Conservation (phyloP, 2,797 vertebrate genomes). For the Phoxinus dragarum region DNA sequence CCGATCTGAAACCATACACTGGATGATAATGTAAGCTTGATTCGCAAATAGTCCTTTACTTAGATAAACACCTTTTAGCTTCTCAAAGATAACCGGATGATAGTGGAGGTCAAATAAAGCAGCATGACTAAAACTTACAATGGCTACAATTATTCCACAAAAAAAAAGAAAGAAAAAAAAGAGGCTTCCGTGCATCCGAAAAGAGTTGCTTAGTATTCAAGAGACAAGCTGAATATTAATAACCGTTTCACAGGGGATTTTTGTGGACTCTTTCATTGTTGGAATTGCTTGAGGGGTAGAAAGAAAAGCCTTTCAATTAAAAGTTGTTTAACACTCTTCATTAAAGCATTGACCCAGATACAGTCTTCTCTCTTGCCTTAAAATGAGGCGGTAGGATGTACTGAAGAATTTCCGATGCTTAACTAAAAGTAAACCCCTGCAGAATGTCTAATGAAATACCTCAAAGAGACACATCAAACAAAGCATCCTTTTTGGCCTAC, state of each 20-base stretch:
- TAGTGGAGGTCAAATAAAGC: constrained; percentile 18
- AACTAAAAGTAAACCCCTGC: constrained; percentile 1
- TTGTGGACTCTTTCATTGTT: constrained; percentile 60
- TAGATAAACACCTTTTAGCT: constrained; percentile 3
- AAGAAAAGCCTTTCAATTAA: constrained; percentile 70
- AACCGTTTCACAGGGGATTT: constrained; percentile 54
- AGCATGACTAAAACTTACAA: constrained; percentile 23
- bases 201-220: constrained; percentile 52
- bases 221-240: constrained; percentile 67
- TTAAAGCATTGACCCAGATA: constrained; percentile 44
- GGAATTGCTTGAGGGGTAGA: constrained; percentile 66
- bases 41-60: background rate
- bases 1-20: background rate
- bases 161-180: background rate
- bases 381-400: constrained; percentile 37
- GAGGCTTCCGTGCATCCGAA: constrained; percentile 46
- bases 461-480: constrained; percentile 14
- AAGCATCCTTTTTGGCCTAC: background rate
- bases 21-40: background rate
- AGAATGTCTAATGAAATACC: constrained; percentile 5
- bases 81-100: constrained; percentile 14
- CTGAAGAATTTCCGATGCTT: constrained; percentile 39
- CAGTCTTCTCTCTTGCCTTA: constrained; percentile 37
- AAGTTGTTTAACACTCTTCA: constrained; percentile 68
- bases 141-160: constrained; percentile 10